Evolutionary conservation across 1,140 invertebrate species (phyloP), one percentile per base, ranked within the genome.

Genomic region (Batillaria attramentaria): DNA sequence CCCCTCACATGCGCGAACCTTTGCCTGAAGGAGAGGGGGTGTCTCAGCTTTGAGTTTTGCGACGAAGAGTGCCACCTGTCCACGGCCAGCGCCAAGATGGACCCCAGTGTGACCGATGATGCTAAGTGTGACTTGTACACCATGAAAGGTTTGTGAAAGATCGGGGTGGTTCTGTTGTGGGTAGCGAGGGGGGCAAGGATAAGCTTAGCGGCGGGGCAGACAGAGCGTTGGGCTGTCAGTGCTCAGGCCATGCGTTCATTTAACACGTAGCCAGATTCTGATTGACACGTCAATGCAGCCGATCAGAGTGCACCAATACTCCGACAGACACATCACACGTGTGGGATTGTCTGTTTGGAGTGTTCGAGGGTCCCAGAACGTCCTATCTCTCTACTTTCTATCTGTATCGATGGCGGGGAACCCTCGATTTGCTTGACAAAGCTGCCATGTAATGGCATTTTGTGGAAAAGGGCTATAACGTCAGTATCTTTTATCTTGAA

Each of bases 11-110:
- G 85, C 74, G 85, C 85, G 2, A 81, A 83, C 57, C 50, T 81
- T 4, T 86, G 85, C 75, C 57, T 86, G 8, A 78, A 84, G 20
- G 72, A 80, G 16, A 42, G 73, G n/a, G 35, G 39, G 1, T 86
- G 84, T 69, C 77, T 74, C 24, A 81, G 72, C 16, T 86, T 86
- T 73, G 84, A 83, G 35, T 86, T 79, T 60, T 86, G 85, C 75
- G 77, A 57, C 28, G 83, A 72, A 43, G 54, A 80, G 62, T 86
- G 85, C 77, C 68, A 78, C 43, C 46, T 86, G 41, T 80, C 81
- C 2, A 42, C 77, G 28, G 46, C 39, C 76, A 75, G 43, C 78
- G 80, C 5, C 6, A 39, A 24, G 18, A 70, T 43, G 24, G 35
- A 20, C 2, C 20, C 50, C 10, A 35, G 20, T n/a, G 50, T 77